A percentile compares a stretch with the other conserved stretches of the same genome.
phyloP scores from a whole-genome alignment of 30 jellyfish, hydroid and myxozoan genomes.

The Hydra vulgaris region DNA sequence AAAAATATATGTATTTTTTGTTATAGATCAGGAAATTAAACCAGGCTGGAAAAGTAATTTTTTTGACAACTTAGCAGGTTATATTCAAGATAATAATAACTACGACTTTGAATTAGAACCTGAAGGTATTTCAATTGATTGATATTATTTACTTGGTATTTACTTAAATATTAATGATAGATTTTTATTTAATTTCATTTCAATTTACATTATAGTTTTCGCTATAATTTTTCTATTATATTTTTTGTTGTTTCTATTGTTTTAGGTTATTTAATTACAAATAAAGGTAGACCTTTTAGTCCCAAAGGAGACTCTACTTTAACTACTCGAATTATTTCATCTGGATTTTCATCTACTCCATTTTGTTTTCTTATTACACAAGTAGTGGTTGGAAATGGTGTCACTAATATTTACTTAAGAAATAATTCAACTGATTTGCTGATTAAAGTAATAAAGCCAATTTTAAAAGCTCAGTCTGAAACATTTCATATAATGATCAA shows the following conservation, averaged over 20 bases:
- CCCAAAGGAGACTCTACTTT: too few species aligned
- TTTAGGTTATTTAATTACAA: too few species aligned
- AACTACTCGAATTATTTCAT: background rate
- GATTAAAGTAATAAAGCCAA: background rate
- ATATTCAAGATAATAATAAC: background rate
- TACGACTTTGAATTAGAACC: background rate
- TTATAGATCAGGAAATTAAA: background rate
- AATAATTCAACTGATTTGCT: background rate
- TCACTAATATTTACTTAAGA: background rate
- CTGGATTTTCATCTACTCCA: background rate
- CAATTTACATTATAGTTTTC: too few species aligned
- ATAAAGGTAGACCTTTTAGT: too few species aligned
- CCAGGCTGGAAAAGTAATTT: background rate
- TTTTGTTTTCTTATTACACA: background rate
- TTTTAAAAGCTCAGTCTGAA: background rate
- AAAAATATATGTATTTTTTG: background rate
- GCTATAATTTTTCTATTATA: too few species aligned
- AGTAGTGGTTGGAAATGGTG: background rate
- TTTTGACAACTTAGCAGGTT: background rate
- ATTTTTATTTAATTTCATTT: too few species aligned
- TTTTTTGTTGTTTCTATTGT: too few species aligned
- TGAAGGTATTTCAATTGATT: background rate
- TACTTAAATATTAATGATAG: too few species aligned
- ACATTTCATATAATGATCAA: background rate
- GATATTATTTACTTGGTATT: too few species aligned